phyloP scores from a whole-genome alignment of 2,797 vertebrate species.

The Sebastes hopkinsi region DNA sequence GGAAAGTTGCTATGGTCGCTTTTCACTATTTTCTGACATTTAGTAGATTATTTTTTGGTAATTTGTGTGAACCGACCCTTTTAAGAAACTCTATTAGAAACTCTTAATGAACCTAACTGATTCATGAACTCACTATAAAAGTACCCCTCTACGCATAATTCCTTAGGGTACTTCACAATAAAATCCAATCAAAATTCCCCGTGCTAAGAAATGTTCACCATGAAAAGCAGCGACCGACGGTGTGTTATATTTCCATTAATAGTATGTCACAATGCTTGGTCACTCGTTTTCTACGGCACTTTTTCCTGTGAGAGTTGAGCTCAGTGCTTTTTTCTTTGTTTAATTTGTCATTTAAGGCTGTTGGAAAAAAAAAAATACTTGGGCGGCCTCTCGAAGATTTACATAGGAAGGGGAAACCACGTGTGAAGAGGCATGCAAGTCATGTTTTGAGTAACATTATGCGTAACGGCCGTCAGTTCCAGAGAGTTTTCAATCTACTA shows the following conservation, averaged over 20 bases:
- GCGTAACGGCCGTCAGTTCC: background rate
- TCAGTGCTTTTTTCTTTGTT: background rate
- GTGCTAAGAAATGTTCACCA: background rate
- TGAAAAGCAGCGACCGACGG: background rate
- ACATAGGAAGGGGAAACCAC: background rate
- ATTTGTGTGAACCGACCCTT: background rate
- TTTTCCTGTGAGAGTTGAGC: background rate
- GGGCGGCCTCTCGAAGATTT: background rate
- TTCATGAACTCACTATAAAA: background rate
- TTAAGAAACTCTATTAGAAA: background rate
- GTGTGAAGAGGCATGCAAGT: background rate
- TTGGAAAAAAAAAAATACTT: background rate
- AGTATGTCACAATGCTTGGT: background rate
- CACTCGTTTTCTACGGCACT: background rate
- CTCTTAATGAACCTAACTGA: background rate
- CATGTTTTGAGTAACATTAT: constrained; percentile 3
- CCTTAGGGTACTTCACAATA: background rate
- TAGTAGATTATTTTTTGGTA: background rate
- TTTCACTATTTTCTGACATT: background rate
- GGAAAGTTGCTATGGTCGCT: too few relatives aligned
- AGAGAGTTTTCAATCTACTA: constrained; percentile 4
- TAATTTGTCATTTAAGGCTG: background rate
- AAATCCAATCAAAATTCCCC: background rate
- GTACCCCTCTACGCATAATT: background rate
- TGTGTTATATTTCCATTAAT: background rate